Evolutionary conservation across 2,113 vertebrate species (phyloP), one percentile per base, ranked within the genome.

Genomic region (Muscicapa adusta): DNA sequence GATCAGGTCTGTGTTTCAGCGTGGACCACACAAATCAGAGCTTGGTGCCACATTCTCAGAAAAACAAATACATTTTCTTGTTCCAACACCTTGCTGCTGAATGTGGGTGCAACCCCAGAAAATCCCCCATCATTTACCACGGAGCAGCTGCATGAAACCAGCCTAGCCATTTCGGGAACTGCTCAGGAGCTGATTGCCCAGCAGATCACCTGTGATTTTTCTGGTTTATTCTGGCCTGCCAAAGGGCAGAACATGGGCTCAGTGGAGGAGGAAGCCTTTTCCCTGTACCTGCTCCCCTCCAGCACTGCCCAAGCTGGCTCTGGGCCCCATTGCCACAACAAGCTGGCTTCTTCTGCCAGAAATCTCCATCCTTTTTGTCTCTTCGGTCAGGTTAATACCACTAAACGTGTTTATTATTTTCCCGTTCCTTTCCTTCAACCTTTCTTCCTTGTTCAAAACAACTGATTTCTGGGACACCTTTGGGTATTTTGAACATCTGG

Each of bases 51-150:
- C 0, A 1, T 14, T 75, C 50, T 34, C 58, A 70, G 58, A 34
- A 80, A 73, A 70, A 8, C 13, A 36, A 65, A 47, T 0, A 1
- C 0, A 1, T 58, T 73, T 79, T 66, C 71, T 73, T 33, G 7
- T 17, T 87, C 50, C 29, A 13, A 0, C 12, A n/a, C 11, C 45
- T 54, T 65, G 18, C 36, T 68, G 73, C 68, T 74, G 34, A 57
- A 31, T 43, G 23, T 31, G 0, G 0, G 25, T 10, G 28, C 43
- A 87, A 50, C 24, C 63, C 58, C 51, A 50, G 85, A 80, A 91
- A 68, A 76, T 16, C 29, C 13, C 53, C 26, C 53, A 26, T 24
- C 3, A 1, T 33, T 45, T 63, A 33, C 25, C 40, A 40, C 16
- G 51, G 34, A 70, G 38, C 31, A 48, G 45, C 48, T 61, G 36